A percentile compares a stretch with the other conserved stretches of the same genome.
Evolutionary conservation across 2,888 invertebrate species (phyloP).

Genomic region (Agriotes lineatus): DNA sequence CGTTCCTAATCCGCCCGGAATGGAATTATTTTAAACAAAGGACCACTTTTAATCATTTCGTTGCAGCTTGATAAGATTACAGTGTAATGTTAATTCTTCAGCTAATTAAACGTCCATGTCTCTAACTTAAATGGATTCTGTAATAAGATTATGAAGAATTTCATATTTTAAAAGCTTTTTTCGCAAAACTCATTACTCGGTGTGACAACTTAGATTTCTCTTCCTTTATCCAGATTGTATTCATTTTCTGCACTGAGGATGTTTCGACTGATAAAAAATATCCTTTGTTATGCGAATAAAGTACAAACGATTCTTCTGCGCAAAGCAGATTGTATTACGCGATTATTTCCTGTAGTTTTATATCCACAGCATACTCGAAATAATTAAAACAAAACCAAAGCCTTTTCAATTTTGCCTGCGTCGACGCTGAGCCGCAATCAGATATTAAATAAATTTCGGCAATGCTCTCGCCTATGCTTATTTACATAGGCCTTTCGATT

Average conservation of each 20-base stretch:
- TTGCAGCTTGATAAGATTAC: conserved; percentile 54
- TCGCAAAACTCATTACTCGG: conserved; percentile 53
- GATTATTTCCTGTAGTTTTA: conserved; percentile 4
- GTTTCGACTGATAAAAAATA: conserved; percentile 30
- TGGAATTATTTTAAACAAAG: conserved; percentile 50
- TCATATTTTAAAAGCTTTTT: conserved; percentile 54
- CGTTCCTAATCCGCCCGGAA: conserved; percentile 40
- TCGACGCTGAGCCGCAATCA: neutral
- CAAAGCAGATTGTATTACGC: conserved; percentile 8
- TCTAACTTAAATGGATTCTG: conserved; percentile 57
- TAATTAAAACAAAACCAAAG: neutral
- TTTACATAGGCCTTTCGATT: conserved; percentile 2
- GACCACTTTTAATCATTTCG: conserved; percentile 49
- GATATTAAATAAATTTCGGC: conserved; percentile 4
- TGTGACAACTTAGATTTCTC: conserved; percentile 54
- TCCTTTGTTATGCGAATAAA: conserved; percentile 20
- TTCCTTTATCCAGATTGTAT: conserved; percentile 42
- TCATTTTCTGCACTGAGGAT: conserved; percentile 38
- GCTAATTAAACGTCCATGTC: conserved; percentile 60
- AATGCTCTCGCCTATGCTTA: conserved; percentile 17
- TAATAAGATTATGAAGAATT: conserved; percentile 56
- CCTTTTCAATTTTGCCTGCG: neutral
- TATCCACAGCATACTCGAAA: neutral
- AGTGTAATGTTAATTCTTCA: conserved; percentile 57
- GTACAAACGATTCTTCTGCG: conserved; percentile 1